Evolutionary conservation across 2,888 invertebrate genomes (phyloP), one percentile per base, ranked within the genome.

Genomic region (Sphaerophoria rueppellii): DNA sequence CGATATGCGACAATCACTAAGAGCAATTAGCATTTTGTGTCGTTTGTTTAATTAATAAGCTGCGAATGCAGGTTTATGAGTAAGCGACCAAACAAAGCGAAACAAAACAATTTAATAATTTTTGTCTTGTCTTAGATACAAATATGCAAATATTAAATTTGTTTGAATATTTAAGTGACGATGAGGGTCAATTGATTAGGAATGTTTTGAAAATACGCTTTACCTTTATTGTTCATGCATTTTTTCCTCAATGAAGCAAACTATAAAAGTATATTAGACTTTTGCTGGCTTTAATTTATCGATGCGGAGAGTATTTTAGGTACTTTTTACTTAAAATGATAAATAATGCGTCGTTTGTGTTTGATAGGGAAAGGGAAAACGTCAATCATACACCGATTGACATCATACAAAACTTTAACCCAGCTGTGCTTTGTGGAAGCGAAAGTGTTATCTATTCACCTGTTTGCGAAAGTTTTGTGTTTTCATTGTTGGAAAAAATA

Each of bases 1-100:
- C 67, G 65, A 57, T 83, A 71, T 60, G 60, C 79, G 67, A 58
- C 54, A 67, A 67, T 65, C 65, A 79, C 70, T 54, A 37, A 40
- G 14, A 54, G 14, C 79, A 79, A 79, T 83, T 83, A 83, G 79
- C 83, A 83, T 83, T 63, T 35, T 83, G 24, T 75, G 78, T 78
- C 63, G 71, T 71, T 74, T 82, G 82, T 78, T 58, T 75, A 79
- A 74, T 75, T 79, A 79, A 83, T 83, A 75, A 79, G 71, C 61
- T 83, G 60, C 57, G 37, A 61, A 52, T 46, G 46, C 12, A 46
- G 75, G 67, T 67, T 79, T 79, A 79, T 63, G 48, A 71, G 67
- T 12, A 71, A 74, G 67, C 55, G 65, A 57, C 65, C 37, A 69
- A 54, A 24, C 67, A 37, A 67, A 73, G 61, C 79, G 43, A 70